Base-by-base conservation (phyloP, 2,113 vertebrate species). In the Tonatia bakeri region DNA sequence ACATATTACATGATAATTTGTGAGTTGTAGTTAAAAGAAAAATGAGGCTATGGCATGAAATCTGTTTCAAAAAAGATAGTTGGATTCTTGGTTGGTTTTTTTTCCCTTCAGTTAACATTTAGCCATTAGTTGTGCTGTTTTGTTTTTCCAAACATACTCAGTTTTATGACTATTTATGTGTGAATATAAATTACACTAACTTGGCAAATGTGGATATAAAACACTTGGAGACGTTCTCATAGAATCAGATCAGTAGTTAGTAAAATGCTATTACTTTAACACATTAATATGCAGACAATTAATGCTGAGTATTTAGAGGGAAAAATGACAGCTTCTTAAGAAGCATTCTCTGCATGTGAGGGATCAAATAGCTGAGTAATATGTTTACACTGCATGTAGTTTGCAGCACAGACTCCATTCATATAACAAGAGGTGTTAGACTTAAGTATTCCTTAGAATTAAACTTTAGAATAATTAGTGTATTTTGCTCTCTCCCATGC, bases 391-490 rank as follows among this genome's bases (percentile, higher is more conserved):
- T 81, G 0, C 43, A 50, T 72, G 28, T 16, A 33, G 8, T 86
- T 83, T 93, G 40, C 26, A 91, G 77, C 19, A 94, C 88, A 90
- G 88, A 24, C 1, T 47, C 19, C 8, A 64, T 16, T 88, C 20
- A 76, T 28, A 19, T 61, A 14, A 72, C 2, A 83, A 59, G 36
- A 28, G 75, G 6, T 73, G 4, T 67, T 76, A 40, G 72, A 54
- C 96, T 85, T 83, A 91, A 96, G 59, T 93, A 97, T 94, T 95
- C 50, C 75, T 96, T 28, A 84, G 89, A 77, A 75, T 90, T 16
- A 95, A 93, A 61, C 83, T 76, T 97, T 91, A 84, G 79, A 95
- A 70, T 95, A 94, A 96, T 96, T 96, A 76, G 3, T 75, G 4
- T 38, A 47, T 73, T 80, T 76, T 84, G 0, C 47, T 15, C n/a